Evolutionary conservation across 2,113 vertebrate genomes (phyloP), one percentile per base, ranked within the genome.

Genomic region (Tragelaphus imberbis): DNA sequence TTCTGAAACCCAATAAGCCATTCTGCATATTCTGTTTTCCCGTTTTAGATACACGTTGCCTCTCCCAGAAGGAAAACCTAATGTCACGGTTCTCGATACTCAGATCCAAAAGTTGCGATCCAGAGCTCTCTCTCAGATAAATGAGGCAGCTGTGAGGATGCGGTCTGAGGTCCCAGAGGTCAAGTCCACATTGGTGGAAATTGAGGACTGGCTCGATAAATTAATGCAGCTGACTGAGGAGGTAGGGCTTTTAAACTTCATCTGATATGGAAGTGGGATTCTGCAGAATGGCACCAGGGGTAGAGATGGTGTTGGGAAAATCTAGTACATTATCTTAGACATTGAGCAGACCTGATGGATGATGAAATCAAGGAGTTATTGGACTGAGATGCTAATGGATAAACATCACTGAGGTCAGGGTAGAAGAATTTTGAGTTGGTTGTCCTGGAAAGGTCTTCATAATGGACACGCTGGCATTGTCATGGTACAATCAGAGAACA

Each of bases 71-170:
- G 99, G 99, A 65, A 99, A 98, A 97, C 77, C 99, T 93, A 99
- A 99, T 75, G 98, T 99, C 90, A 99, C 99, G 13, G 86, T 99
- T 51, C 99, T 99, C 84, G 99, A 99, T 98, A 98, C 99, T 95
- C 99, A 99, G 96, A 99, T 99, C 77, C 99, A 98, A 97, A 99
- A 99, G 95, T 95, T 99, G 94, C 98, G 99, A 28, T 99, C 99
- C 95, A 98, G 91, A 27, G 97, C 98, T 33, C 98, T 99, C 85
- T 81, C 36, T 11, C 97, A 97, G 97, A 99, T 99, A 88, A 95
- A 97, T 3, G 98, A 99, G 6, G 99, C 98, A 59, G 99, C 99
- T 58, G 88, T 97, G 51, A 98, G 79, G 95, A 99, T 99, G 99
- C 99, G 99, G 90, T 98, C 98, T n/a, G 99, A 99, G 97, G 99